Conservation (phyloP, 2,888 invertebrate species). For the Deilephila porcellus region DNA sequence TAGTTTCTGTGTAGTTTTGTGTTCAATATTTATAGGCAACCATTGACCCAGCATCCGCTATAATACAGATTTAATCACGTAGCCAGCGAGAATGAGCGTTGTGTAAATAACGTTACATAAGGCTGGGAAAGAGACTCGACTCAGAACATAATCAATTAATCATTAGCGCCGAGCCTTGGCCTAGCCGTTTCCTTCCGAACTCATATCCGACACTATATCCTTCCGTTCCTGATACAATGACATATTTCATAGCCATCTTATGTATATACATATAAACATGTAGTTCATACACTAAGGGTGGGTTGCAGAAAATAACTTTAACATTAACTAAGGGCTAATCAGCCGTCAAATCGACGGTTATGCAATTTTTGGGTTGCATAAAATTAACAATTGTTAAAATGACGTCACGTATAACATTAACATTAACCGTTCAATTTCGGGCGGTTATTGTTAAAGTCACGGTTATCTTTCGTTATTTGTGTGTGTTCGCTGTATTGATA, state of each 20-base stretch:
- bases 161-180: slow-evolving; percentile 29
- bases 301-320: too few species aligned
- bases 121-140: slow-evolving; percentile 26
- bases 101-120: slow-evolving; percentile 33
- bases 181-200: slow-evolving; percentile 31
- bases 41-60: slow-evolving; percentile 17
- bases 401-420: too few species aligned
- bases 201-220: slow-evolving; percentile 29
- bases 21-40: slow-evolving; percentile 6
- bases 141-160: slow-evolving; percentile 23
- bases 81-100: slow-evolving; percentile 3
- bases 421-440: too few species aligned
- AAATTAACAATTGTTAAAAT: too few species aligned
- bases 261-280: neutral
- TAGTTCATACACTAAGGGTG: neutral
- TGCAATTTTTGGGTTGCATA: too few species aligned
- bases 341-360: too few species aligned
- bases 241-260: slow-evolving; percentile 23
- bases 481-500: too few species aligned
- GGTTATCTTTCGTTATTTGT: too few species aligned
- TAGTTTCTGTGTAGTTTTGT: too few species aligned
- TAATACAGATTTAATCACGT: slow-evolving; percentile 14
- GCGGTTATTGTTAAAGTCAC: too few species aligned
- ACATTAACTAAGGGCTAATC: too few species aligned
- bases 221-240: slow-evolving; percentile 30